phyloP scores from a whole-genome alignment of 2,888 invertebrate species.

The Dryocosmus kuriphilus region DNA sequence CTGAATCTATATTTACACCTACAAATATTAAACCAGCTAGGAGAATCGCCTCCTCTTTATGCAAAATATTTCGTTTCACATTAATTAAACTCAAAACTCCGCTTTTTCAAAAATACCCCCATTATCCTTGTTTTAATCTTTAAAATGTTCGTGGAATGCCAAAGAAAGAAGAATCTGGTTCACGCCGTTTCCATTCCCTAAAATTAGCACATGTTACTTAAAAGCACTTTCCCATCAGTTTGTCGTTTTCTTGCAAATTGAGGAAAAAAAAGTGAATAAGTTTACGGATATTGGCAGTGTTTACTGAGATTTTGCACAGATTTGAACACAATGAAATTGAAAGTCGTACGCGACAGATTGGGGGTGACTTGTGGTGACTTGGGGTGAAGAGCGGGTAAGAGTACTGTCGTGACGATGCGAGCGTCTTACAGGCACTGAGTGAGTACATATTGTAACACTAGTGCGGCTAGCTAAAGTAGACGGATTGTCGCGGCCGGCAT shows the following conservation, averaged over 20 bases:
- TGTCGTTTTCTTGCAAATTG: neutral
- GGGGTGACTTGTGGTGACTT: neutral
- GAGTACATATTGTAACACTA: constrained; percentile 9
- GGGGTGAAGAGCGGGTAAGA: neutral
- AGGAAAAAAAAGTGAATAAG: neutral
- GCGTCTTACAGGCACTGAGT: constrained; percentile 34
- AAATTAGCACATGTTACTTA: neutral
- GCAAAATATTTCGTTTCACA: too few species aligned
- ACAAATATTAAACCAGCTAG: too few species aligned
- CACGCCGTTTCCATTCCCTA: too few species aligned
- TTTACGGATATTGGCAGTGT: neutral
- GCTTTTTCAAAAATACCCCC: too few species aligned
- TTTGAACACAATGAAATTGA: neutral
- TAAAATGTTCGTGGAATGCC: too few species aligned
- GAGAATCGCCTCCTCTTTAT: too few species aligned
- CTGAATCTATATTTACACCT: too few species aligned
- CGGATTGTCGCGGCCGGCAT: constrained; percentile 27
- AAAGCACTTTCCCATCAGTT: neutral
- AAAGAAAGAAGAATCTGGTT: too few species aligned
- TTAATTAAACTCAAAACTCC: too few species aligned
- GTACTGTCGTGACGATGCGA: constrained; percentile 35
- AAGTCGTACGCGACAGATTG: neutral
- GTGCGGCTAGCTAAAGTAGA: too few species aligned
- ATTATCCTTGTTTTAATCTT: too few species aligned
- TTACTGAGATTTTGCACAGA: neutral